Evolutionary conservation across 2,797 vertebrate genomes (phyloP).

Genomic region (Hippoglossus hippoglossus): DNA sequence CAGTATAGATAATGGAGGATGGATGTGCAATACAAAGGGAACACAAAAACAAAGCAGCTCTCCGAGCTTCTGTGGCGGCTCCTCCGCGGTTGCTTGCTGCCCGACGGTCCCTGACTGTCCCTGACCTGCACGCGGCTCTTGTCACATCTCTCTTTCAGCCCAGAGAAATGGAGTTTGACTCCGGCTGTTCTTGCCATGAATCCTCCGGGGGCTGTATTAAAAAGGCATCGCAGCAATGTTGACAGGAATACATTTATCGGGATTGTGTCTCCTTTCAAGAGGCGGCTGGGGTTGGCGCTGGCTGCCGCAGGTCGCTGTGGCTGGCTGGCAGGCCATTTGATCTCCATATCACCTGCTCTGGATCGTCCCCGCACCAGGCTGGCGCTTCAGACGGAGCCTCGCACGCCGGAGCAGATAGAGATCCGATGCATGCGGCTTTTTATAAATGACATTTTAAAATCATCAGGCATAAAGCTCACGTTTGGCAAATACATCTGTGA

Average conservation of each 20-base stretch:
- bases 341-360: constrained; percentile 70
- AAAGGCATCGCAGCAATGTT: constrained; percentile 84
- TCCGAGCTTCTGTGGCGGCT: constrained; percentile 12
- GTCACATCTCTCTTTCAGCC: constrained; percentile 75
- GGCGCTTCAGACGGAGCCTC: constrained; percentile 43
- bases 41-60: constrained; percentile 13
- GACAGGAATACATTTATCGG: constrained; percentile 87
- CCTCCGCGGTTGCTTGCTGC: constrained; percentile 23
- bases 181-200: constrained; percentile 71
- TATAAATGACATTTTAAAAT: constrained; percentile 11
- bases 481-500: constrained; percentile 22
- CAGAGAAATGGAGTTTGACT: constrained; percentile 85
- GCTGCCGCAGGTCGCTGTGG: constrained; percentile 72
- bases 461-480: not conserved
- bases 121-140: constrained; percentile 63
- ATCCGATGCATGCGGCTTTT: constrained; percentile 21
- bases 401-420: constrained; percentile 1
- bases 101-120: constrained; percentile 56
- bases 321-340: constrained; percentile 72
- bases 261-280: constrained; percentile 85
- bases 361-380: constrained; percentile 45
- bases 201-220: constrained; percentile 83
- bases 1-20: too few species aligned
- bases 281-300: constrained; percentile 74
- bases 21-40: too few species aligned